Percentiles rank a stretch among this genome's conserved stretches.
Evolutionary conservation across 2,113 vertebrate genomes (phyloP).

Genomic region (Seriola dumerili): DNA sequence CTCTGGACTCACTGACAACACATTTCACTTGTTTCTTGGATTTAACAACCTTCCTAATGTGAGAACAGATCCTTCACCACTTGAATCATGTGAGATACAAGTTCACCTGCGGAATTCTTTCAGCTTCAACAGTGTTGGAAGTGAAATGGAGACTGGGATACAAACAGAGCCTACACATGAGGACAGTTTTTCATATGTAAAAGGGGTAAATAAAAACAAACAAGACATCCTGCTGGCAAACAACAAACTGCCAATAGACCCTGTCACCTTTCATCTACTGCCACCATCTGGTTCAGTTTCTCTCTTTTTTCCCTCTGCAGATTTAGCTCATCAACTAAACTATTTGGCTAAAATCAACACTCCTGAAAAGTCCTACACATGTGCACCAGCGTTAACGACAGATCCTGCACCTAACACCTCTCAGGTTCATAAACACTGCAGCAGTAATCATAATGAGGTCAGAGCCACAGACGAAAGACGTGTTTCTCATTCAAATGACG

Average conservation of each 20-base stretch:
- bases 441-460: background rate
- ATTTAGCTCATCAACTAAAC: background rate
- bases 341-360: conserved; percentile 4
- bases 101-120: background rate
- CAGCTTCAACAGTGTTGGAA: background rate
- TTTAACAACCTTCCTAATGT: background rate
- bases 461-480: background rate
- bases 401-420: background rate
- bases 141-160: background rate
- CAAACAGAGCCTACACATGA: background rate
- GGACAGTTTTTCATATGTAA: background rate
- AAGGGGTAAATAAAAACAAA: background rate
- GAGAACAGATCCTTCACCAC: background rate
- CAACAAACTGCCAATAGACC: background rate
- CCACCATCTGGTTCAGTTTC: background rate
- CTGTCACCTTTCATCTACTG: background rate
- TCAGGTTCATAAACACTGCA: background rate
- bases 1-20: background rate
- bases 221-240: background rate
- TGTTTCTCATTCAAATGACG: background rate
- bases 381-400: background rate
- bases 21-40: background rate
- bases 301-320: background rate
- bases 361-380: background rate
- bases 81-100: background rate